Conservation (phyloP, 2,113 vertebrate species). For the Porphyrio hochstetteri region DNA sequence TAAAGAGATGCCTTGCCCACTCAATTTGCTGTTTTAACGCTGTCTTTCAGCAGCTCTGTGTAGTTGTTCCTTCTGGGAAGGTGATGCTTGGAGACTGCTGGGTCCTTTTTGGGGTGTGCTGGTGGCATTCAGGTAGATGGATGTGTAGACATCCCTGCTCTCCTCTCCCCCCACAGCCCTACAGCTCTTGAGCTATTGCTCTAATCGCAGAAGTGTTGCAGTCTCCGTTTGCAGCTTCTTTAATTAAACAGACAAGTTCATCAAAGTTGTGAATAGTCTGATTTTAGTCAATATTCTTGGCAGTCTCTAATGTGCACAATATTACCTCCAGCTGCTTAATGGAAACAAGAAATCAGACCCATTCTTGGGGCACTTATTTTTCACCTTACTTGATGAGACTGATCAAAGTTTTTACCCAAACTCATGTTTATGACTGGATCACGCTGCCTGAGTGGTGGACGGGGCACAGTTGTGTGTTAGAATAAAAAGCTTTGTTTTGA, state of each 20-base stretch:
- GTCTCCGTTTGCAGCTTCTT: neutral
- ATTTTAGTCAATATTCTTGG: neutral
- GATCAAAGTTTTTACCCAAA: neutral
- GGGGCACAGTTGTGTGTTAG: neutral
- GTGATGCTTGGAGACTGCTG: rapidly evolving
- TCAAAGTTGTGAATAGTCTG: neutral
- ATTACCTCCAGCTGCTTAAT: neutral
- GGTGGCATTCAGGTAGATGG: rapidly evolving
- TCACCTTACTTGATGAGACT: neutral
- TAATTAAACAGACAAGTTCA: neutral
- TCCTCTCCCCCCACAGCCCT: neutral
- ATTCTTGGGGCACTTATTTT: neutral
- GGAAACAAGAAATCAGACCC: neutral
- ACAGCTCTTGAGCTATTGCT: neutral
- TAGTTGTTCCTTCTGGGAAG: neutral
- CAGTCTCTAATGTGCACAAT: neutral
- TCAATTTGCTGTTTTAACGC: neutral
- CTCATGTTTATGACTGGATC: neutral
- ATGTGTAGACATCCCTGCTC: neutral
- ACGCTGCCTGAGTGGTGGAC: neutral
- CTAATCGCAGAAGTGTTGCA: neutral
- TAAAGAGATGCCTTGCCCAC: neutral
- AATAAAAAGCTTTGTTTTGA: slow-evolving; percentile 19
- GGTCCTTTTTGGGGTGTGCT: neutral
- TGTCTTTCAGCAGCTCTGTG: neutral